Evolutionary conservation across 2,888 invertebrate genomes (phyloP).

Genomic region (Andrena fulva): DNA sequence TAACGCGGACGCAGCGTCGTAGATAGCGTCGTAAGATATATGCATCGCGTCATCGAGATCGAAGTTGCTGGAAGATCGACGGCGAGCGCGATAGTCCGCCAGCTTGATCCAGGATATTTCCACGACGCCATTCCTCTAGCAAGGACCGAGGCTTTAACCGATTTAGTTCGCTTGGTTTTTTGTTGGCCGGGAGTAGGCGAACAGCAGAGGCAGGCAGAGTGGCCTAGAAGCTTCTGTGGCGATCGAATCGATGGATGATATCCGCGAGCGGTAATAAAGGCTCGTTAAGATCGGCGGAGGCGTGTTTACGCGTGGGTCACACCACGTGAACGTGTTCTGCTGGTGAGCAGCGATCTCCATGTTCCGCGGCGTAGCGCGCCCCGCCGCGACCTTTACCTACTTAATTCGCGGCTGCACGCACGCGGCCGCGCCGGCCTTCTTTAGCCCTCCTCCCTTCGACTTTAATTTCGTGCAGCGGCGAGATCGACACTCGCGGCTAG

Average conservation of each 20-base stretch:
- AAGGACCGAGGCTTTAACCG: no score
- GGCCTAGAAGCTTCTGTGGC: slow-evolving; percentile 3
- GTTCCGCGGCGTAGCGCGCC: slow-evolving; percentile 17
- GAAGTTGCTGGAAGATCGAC: not conserved
- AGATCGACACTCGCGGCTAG: slow-evolving; percentile 21
- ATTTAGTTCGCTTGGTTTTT: not conserved
- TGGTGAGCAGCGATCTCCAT: not conserved
- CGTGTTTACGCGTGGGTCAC: slow-evolving; percentile 9
- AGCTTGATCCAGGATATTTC: no score
- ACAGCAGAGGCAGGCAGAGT: not conserved
- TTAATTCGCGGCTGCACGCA: slow-evolving; percentile 40
- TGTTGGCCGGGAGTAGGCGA: not conserved
- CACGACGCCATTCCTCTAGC: no score
- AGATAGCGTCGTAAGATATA: not conserved
- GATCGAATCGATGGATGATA: slow-evolving; percentile 20
- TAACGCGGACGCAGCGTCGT: not conserved
- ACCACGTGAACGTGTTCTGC: not conserved
- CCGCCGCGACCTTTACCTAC: slow-evolving; percentile 62
- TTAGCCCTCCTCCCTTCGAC: slow-evolving; percentile 44
- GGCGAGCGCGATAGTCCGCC: not conserved
- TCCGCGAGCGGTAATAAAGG: slow-evolving; percentile 20
- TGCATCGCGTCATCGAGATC: not conserved
- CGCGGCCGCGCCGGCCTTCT: slow-evolving; percentile 47
- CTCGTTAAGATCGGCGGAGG: slow-evolving; percentile 9
- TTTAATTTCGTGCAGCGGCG: slow-evolving; percentile 51